These are phyloP conservation scores for Anolis sagrei DNA, from an alignment of 2,113 vertebrate genomes.

Conservation along the genomic window DNA sequence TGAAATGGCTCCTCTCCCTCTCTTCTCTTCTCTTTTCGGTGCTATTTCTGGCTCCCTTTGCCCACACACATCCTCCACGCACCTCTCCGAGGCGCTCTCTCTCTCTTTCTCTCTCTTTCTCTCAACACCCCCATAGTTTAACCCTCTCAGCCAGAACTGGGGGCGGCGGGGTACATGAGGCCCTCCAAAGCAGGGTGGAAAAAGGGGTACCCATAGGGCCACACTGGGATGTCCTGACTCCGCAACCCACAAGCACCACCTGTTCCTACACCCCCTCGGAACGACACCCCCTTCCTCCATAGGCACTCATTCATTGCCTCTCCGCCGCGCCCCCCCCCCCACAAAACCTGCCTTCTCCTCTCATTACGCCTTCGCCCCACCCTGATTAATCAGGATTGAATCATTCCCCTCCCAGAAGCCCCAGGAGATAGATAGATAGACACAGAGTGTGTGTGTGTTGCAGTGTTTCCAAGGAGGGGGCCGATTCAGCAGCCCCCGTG, in stretches of 20 bases:
- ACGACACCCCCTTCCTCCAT: background rate
- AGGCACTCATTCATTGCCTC: background rate
- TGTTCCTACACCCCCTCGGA: background rate
- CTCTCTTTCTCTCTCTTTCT: no score
- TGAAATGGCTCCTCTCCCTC: conserved; percentile 20
- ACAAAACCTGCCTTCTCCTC: background rate
- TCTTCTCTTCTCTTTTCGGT: background rate
- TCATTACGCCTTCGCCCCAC: background rate
- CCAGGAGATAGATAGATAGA: no score
- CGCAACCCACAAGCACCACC: background rate
- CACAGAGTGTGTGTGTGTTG: background rate
- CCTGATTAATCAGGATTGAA: conserved; percentile 31
- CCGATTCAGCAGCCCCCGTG: background rate
- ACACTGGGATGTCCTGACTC: background rate
- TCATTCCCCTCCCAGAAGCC: background rate
- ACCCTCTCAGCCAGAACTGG: background rate
- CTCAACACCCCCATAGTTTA: background rate
- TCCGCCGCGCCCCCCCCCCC: no score
- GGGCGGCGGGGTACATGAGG: background rate
- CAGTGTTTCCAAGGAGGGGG: conserved; percentile 4
- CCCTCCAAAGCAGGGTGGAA: background rate
- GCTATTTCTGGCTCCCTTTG: conserved; percentile 18
- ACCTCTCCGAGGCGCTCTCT: background rate
- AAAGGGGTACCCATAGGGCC: no score
- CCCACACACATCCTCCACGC: background rate